Base-by-base conservation (phyloP, 2,888 invertebrate species). In the Lapara coniferarum region DNA sequence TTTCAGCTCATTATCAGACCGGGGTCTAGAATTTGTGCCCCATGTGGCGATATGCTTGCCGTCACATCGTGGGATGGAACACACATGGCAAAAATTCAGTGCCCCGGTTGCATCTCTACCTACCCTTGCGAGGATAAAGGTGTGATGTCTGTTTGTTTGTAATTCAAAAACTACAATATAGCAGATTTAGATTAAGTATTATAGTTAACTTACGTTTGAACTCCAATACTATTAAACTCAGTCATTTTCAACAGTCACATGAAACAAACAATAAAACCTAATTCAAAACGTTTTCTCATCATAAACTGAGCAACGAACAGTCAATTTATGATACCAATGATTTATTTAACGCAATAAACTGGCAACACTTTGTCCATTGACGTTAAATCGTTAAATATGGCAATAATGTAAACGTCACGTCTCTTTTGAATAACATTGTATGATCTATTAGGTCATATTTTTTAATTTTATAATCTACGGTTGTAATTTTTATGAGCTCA, bases 371-470 rank as follows among this genome's bases (percentile, higher is more conserved):
- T 89, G 88, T 89, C 79, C 83, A 86, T 83, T 88, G 86, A 88
- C 85, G 81, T 85, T 78, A 79, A 85, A 86, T 86, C 82, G 83
- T 89, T 91, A 91, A 92, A 92, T 89, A 89, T 86, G 85, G 87
- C 87, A 89, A 90, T 87, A 88, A 85, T 85, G 75, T 78, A 78
- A 86, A 86, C 80, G 88, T 90, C 92, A 92, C 90, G 90, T 91
- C 90, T 90, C 77, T 82, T 83, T 78, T 73, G 80, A 85, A 87
- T 84, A 84, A 85, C 74, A 82, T 85, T 86, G 86, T 87, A 81
- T 82, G 81, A 83, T 84, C 77, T 78, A 82, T 83, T 79, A 78
- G 71, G 74, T 81, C 78, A 76, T 74, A 71, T 75, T 77, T 81
- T 78, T 78, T 74, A 73, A 71, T 66, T 57, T 68, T 72, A 69